Evolutionary conservation across 2,797 vertebrate genomes (phyloP).

Genomic region (Mormyrus hasselquistii): DNA sequence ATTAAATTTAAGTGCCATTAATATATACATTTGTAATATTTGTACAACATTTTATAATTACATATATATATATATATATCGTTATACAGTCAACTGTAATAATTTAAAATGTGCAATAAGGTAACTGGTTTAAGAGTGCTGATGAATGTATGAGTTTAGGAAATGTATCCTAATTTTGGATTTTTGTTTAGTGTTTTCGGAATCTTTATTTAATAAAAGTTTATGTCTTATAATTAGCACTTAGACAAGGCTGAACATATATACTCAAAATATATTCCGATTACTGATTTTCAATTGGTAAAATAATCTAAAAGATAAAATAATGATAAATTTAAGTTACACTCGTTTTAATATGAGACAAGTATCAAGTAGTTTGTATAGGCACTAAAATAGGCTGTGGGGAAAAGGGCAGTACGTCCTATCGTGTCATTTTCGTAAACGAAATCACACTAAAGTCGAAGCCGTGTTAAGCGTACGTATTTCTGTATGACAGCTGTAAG

Average conservation of each 20-base stretch:
- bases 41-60: conserved; percentile 8
- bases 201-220: neutral
- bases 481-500: neutral
- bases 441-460: neutral
- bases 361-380: neutral
- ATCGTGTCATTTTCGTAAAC: neutral
- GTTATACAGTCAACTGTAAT: conserved; percentile 7
- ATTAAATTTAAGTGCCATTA: conserved; percentile 4
- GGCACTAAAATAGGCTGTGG: neutral
- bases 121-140: neutral
- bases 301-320: neutral
- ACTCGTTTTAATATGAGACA: neutral
- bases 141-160: conserved; percentile 10
- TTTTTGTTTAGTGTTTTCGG: neutral
- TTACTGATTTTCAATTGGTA: neutral
- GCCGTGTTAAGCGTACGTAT: neutral
- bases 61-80: conserved; percentile 7
- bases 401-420: neutral
- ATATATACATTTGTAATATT: conserved; percentile 12
- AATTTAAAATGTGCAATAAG: conserved; percentile 16
- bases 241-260: neutral
- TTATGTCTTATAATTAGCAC: neutral
- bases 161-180: conserved; percentile 14
- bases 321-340: neutral
- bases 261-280: neutral